Conservation (phyloP, 2,888 invertebrate species). For the Heteropelma amictum region DNA sequence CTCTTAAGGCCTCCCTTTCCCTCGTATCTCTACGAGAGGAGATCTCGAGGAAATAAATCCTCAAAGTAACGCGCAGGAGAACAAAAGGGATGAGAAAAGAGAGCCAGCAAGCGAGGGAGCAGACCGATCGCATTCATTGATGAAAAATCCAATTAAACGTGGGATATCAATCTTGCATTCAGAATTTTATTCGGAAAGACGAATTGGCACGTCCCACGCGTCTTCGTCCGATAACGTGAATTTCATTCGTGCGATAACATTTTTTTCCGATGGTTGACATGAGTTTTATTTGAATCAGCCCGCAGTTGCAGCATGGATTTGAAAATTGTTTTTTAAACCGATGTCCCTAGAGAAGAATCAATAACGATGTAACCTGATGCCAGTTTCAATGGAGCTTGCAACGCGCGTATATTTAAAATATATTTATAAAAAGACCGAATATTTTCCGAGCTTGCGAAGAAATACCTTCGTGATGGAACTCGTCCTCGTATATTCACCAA, state of each 20-base stretch:
- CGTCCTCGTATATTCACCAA: not conserved
- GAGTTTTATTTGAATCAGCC: slow-evolving; percentile 39
- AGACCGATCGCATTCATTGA: slow-evolving; percentile 53
- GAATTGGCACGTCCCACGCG: slow-evolving; percentile 39
- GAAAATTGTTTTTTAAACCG: too few species aligned
- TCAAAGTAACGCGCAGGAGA: slow-evolving; percentile 44
- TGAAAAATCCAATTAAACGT: slow-evolving; percentile 57
- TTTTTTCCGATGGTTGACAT: slow-evolving; percentile 33
- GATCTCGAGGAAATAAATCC: slow-evolving; percentile 51
- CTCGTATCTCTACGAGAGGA: slow-evolving; percentile 40
- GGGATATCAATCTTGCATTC: slow-evolving; percentile 56
- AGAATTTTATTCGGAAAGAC: slow-evolving; percentile 52
- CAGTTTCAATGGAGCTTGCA: not conserved
- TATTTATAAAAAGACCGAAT: slow-evolving; percentile 14
- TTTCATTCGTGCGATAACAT: slow-evolving; percentile 43
- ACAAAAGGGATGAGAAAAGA: slow-evolving; percentile 14
- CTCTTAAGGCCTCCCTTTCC: slow-evolving; percentile 44
- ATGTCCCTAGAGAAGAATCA: too few species aligned
- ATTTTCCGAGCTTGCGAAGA: slow-evolving; percentile 17
- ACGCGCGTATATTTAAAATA: not conserved
- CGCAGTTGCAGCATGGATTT: too few species aligned
- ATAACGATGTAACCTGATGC: too few species aligned
- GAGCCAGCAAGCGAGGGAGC: slow-evolving; percentile 3
- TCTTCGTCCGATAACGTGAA: slow-evolving; percentile 37
- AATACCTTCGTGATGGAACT: slow-evolving; percentile 1